phyloP scores from a whole-genome alignment of 2,113 vertebrate genomes.

The Sapayoa aenigma region DNA sequence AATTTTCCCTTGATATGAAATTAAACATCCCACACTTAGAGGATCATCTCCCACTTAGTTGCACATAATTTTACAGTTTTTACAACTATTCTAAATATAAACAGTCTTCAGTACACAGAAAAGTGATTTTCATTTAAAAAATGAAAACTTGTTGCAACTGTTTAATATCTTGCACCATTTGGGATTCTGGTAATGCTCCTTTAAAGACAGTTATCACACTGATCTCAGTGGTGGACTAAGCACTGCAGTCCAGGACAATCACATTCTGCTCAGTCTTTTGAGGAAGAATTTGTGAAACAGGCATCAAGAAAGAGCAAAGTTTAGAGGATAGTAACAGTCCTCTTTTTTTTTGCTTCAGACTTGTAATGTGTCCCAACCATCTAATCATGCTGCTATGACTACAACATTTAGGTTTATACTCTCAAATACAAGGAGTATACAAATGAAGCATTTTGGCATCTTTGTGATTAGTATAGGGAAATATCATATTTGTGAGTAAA shows the following conservation, averaged over 20 bases:
- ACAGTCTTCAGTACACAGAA: not conserved
- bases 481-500: not conserved
- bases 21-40: not conserved
- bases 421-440: not conserved
- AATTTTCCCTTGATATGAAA: not conserved
- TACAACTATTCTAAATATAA: not conserved
- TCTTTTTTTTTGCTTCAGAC: not conserved
- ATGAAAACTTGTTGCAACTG: not conserved
- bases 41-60: not conserved
- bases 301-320: not conserved
- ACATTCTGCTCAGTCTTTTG: not conserved
- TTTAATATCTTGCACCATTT: not conserved
- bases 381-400: not conserved
- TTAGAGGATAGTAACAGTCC: not conserved
- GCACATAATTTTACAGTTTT: not conserved
- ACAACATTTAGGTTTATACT: conserved; percentile 10
- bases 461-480: conserved; percentile 40
- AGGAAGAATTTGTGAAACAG: not conserved
- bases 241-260: not conserved
- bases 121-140: not conserved
- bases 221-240: not conserved
- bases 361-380: not conserved
- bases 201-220: not conserved
- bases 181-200: not conserved
- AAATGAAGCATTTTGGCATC: conserved; percentile 14